These are phyloP conservation scores for Tinamus guttatus DNA, from an alignment of 2,113 vertebrate species.

Conservation along the genomic window DNA sequence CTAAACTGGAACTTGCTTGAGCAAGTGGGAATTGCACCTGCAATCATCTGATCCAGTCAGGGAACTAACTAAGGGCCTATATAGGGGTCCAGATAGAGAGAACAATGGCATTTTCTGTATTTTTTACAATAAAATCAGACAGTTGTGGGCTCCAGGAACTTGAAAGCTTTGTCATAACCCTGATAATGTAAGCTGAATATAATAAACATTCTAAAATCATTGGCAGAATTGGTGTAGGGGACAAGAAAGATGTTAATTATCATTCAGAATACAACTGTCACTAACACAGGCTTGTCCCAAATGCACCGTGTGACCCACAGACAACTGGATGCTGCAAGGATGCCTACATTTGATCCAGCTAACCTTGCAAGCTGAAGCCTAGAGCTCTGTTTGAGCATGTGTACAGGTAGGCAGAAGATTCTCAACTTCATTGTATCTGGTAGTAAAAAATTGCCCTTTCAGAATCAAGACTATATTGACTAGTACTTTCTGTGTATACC, in stretches of 20 bases:
- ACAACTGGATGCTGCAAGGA: background rate
- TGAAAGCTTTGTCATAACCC: background rate
- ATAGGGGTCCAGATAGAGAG: background rate
- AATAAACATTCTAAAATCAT: background rate
- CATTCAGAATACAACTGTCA: background rate
- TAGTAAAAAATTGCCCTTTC: too few relatives aligned
- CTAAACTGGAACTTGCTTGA: background rate
- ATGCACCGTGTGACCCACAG: background rate
- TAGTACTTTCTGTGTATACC: too few relatives aligned
- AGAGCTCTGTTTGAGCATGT: too few relatives aligned
- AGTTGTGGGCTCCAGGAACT: background rate
- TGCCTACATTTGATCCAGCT: too few relatives aligned
- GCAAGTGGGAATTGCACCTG: background rate
- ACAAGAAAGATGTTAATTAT: background rate
- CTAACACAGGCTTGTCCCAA: background rate
- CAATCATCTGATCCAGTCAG: background rate
- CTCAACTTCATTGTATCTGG: too few relatives aligned
- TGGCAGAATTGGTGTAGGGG: background rate
- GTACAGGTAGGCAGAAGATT: too few relatives aligned
- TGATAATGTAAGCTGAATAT: background rate
- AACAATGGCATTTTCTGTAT: background rate
- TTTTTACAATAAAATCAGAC: background rate
- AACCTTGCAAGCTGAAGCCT: too few relatives aligned
- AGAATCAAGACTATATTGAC: too few relatives aligned
- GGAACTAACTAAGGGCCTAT: background rate